Evolutionary conservation across 1,140 invertebrate species (phyloP).

Genomic region (Diabrotica virgifera): DNA sequence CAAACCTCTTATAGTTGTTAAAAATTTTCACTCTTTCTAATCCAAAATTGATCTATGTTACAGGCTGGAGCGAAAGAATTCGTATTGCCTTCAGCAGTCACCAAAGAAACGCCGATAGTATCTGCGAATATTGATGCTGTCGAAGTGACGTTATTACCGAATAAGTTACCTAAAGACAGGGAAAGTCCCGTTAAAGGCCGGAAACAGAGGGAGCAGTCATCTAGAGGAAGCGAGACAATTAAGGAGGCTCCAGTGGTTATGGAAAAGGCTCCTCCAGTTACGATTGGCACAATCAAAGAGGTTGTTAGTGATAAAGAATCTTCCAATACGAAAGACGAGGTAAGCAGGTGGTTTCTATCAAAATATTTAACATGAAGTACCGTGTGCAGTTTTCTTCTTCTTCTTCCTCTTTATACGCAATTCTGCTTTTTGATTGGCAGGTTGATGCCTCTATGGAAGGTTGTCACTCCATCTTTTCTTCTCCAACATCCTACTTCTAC

Average conservation of each 20-base stretch:
- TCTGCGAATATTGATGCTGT: conserved; percentile 43
- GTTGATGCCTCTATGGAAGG: no score
- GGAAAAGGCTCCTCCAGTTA: conserved; percentile 16
- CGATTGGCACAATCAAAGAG: conserved; percentile 11
- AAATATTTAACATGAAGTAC: no score
- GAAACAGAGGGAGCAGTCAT: conserved; percentile 34
- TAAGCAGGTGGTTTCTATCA: neutral
- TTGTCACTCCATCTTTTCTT: no score
- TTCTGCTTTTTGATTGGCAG: no score
- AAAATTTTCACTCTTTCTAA: neutral
- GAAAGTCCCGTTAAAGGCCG: conserved; percentile 45
- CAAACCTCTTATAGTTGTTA: neutral
- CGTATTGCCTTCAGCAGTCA: conserved; percentile 29
- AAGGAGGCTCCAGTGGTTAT: conserved; percentile 13
- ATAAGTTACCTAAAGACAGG: conserved; percentile 40
- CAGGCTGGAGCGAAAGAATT: conserved; percentile 45
- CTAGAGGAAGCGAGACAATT: conserved; percentile 17
- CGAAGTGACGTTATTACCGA: conserved; percentile 44
- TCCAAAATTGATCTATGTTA: conserved; percentile 12
- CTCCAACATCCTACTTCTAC: no score
- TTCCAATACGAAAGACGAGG: conserved; percentile 23
- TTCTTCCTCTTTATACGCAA: no score
- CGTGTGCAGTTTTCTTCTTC: no score
- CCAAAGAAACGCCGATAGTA: conserved; percentile 45
- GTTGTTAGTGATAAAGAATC: conserved; percentile 21